Evolutionary conservation across 2,113 vertebrate species (phyloP), one percentile per base, ranked within the genome.

Genomic region (Rhea pennata): DNA sequence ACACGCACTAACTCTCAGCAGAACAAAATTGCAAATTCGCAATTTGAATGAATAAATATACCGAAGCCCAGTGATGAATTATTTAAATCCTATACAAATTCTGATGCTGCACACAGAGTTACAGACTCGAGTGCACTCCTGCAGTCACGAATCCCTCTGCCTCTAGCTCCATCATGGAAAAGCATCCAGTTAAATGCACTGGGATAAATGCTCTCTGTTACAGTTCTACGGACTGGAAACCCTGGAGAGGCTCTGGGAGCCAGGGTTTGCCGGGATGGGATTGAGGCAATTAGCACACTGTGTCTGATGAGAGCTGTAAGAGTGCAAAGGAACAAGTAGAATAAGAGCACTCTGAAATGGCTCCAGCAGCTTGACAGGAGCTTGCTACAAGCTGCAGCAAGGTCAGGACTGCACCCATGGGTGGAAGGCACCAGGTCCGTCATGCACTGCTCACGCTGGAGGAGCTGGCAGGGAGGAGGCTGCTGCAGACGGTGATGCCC

Each of bases 221-320:
- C 67, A 94, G 76, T 66, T 87, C 95, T 82, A 75, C 61, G 75
- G 78, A 77, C 71, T 96, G 67, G 71, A 95, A 96, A 93, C 78
- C 81, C 84, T 88, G 67, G 87, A 95, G 89, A 89, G 81, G 48
- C 84, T 82, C 39, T 70, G 74, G 50, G 66, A 96, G 67, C 78
- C 78, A 80, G 20, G 64, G 93, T 42, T 80, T 80, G 74, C 78
- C 76, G 62, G 64, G 64, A 80, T 86, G 72, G 87, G 89, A 92
- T 56, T 59, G 54, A 96, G 82, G 93, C 95, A 96, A 96, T 95
- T 93, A 97, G 94, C 89, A 73, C 48, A 66, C 42, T n/a, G 80
- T 27, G 70, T 88, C 91, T 94, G 91, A 95, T 53, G 81, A 96
- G 91, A 89, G 50, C 71, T 0, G 1, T 95, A 95, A 90, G 36